Evolutionary conservation across 1,140 invertebrate species (phyloP).

Genomic region (Argopecten irradians): DNA sequence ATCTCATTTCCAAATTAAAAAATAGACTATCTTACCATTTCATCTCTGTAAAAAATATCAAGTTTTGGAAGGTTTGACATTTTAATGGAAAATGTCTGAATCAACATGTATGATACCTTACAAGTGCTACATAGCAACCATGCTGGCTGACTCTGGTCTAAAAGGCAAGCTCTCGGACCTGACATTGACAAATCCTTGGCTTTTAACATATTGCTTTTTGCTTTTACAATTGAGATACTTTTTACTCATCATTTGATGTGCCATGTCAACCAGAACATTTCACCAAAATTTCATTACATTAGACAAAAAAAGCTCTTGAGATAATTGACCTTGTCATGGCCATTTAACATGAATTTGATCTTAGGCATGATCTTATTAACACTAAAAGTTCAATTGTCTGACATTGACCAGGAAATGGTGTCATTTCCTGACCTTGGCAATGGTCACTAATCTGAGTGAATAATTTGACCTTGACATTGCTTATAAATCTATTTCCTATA

Average conservation of each 20-base stretch:
- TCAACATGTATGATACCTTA: background rate
- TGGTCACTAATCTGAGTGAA: no score
- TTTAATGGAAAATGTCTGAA: conserved; percentile 22
- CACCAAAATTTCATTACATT: conserved; percentile 2
- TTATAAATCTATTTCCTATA: no score
- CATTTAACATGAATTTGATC: no score
- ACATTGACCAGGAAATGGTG: no score
- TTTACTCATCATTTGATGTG: background rate
- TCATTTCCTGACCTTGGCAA: no score
- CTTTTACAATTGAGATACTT: background rate
- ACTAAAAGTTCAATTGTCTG: no score
- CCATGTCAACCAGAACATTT: background rate
- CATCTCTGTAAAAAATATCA: background rate
- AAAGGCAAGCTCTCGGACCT: background rate
- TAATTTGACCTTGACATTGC: no score
- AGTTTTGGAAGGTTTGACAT: background rate
- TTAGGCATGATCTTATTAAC: no score
- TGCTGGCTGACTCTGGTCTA: background rate
- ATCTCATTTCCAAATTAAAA: conserved; percentile 18
- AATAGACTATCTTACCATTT: background rate
- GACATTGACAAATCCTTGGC: background rate
- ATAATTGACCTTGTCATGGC: background rate
- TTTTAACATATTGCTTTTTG: background rate
- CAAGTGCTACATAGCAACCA: background rate
- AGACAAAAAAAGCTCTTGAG: background rate